A percentile compares a stretch with the other conserved stretches of the same genome.
phyloP scores from a whole-genome alignment of 2,888 invertebrate species.

The Allolobophora icterica region DNA sequence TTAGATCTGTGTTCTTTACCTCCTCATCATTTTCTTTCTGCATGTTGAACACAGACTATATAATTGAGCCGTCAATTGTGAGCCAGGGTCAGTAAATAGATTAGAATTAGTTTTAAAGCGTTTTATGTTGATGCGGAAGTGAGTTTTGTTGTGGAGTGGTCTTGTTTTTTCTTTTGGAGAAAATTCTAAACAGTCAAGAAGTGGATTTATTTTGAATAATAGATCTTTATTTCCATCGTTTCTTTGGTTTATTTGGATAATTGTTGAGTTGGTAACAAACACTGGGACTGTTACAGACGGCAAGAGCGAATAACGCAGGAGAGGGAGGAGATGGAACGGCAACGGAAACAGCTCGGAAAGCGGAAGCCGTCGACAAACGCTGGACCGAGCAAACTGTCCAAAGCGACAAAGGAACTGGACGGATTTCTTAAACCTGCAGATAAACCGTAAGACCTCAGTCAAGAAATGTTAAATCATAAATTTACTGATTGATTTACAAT shows the following conservation, averaged over 20 bases:
- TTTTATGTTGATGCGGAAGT: not conserved
- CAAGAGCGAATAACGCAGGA: slow-evolving; percentile 97
- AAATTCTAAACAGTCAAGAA: not conserved
- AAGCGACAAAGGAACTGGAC: slow-evolving; percentile 54
- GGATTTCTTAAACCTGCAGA: slow-evolving; percentile 61
- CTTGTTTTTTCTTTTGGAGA: not conserved
- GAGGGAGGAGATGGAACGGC: slow-evolving; percentile 94
- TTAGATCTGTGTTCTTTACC: not conserved
- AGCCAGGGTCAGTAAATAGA: not conserved
- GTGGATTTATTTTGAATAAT: not conserved
- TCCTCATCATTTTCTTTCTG: not conserved
- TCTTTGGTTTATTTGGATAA: too few relatives aligned
- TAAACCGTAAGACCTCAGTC: slow-evolving; percentile 54
- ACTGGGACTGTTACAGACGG: slow-evolving; percentile 72
- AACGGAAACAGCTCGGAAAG: slow-evolving; percentile 89
- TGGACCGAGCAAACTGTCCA: slow-evolving; percentile 46
- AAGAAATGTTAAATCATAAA: too few relatives aligned
- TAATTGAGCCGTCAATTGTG: not conserved
- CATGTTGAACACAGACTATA: not conserved
- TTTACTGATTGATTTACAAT: too few relatives aligned
- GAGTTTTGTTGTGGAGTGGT: not conserved
- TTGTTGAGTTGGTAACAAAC: not conserved
- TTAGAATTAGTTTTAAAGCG: not conserved
- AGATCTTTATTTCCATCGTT: not conserved
- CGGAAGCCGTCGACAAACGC: slow-evolving; percentile 75